A percentile compares a stretch with the other conserved stretches of the same genome.
phyloP scores from a whole-genome alignment of 2,888 invertebrate species.

The Netelia virgata region DNA sequence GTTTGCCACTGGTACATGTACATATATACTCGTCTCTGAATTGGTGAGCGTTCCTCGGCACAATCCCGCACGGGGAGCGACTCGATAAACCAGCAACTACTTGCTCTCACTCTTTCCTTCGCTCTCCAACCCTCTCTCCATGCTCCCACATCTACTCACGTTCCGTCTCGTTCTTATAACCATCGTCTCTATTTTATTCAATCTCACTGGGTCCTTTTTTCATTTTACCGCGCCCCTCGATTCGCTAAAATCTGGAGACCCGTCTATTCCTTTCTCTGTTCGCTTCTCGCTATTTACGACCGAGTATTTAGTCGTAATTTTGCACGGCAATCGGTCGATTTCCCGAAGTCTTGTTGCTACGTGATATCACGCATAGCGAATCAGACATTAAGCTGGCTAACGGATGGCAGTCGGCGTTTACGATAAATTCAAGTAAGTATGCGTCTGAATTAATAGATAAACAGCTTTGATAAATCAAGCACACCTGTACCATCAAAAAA shows the following conservation, averaged over 20 bases:
- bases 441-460: too few species aligned
- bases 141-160: slow-evolving; percentile 39
- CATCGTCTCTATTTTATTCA: slow-evolving; percentile 67
- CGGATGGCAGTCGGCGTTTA: neutral
- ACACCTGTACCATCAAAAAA: too few species aligned
- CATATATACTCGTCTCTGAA: slow-evolving; percentile 7
- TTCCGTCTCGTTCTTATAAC: slow-evolving; percentile 48
- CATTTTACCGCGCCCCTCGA: slow-evolving; percentile 37
- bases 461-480: neutral
- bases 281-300: neutral
- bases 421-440: too few species aligned
- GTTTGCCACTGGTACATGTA: slow-evolving; percentile 58
- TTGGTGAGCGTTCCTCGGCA: slow-evolving; percentile 71
- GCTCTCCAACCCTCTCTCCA: slow-evolving; percentile 65
- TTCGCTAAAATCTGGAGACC: slow-evolving; percentile 55
- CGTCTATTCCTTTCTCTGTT: slow-evolving; percentile 25
- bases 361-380: neutral
- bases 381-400: neutral
- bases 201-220: slow-evolving; percentile 53
- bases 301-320: slow-evolving; percentile 23
- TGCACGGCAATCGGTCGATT: slow-evolving; percentile 15
- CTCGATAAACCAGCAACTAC: slow-evolving; percentile 83
- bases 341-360: neutral
- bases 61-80: slow-evolving; percentile 80
- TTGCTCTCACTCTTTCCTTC: slow-evolving; percentile 71